Evolutionary conservation across 1,140 invertebrate genomes (phyloP).

Genomic region (Bombus vancouverensis): DNA sequence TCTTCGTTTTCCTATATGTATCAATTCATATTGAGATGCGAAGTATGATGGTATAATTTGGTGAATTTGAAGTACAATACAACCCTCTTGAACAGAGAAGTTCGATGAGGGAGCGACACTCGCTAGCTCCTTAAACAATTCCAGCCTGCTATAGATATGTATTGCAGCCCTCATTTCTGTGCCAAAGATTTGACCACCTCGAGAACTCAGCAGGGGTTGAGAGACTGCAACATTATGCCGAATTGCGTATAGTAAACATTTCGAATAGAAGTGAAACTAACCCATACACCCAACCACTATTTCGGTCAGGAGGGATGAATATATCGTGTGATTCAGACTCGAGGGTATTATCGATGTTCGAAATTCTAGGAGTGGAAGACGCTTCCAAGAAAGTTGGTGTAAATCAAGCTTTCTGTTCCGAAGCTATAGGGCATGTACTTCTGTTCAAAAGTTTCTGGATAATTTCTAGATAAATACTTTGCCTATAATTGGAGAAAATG

Average conservation of each 20-base stretch:
- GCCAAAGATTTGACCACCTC: slow-evolving; percentile 36
- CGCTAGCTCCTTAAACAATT: slow-evolving; percentile 26
- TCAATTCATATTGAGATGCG: neutral
- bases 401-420: neutral
- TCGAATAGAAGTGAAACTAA: slow-evolving; percentile 37
- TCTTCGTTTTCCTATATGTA: neutral
- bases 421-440: neutral
- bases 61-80: neutral
- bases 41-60: neutral
- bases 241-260: slow-evolving; percentile 55
- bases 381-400: neutral
- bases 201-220: neutral
- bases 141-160: neutral
- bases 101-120: neutral
- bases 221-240: slow-evolving; percentile 50
- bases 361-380: neutral
- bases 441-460: neutral
- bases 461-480: too few species aligned
- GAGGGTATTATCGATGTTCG: neutral
- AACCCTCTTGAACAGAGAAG: neutral
- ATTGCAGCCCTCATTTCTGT: slow-evolving; percentile 22
- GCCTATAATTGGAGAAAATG: too few species aligned
- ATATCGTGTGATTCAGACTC: neutral
- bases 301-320: neutral
- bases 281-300: neutral